Evolutionary conservation across 2,888 invertebrate genomes (phyloP), one percentile per base, ranked within the genome.

Genomic region (Caenorhabditis sp.): DNA sequence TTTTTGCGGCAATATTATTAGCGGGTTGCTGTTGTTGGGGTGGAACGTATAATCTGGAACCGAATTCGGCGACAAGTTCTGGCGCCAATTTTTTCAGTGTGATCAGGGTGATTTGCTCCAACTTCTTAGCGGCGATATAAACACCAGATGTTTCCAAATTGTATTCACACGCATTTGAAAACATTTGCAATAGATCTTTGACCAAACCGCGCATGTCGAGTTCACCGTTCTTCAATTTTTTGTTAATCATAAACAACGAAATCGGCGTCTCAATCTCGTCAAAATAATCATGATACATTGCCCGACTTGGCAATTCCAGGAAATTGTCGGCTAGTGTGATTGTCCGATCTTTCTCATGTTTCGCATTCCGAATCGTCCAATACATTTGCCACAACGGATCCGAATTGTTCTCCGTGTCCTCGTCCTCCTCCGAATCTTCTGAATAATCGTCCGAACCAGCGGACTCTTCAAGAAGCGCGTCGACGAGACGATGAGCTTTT

Each of bases 261-360:
- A 99, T 93, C 0, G 99, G 97, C 86, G 94, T 93, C 88, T 95
- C 94, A 62, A 99, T 97, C 88, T 95, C 94, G 83, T 94, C 93
- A 89, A 96, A 99, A 89, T 99, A 99, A 89, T 97, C 97, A 0
- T 97, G 95, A 90, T 97, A 96, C 79, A 93, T 43, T 66, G 62
- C 88, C 85, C 88, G 88, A 8, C 94, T 94, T 0, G 97, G 97
- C 67, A 99, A 90, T 85, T 94, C 93, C 92, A 94, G 93, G 89
- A 97, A 94, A 0, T 95, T 94, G 86, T 96, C 95, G 27, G 94
- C 93, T 86, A 96, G 90, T n/a, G 92, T 91, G 1, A 92, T 91
- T n/a, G 67, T 61, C 55, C 77, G 65, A 71, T 84, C 69, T 57
- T 78, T 68, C 43, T 79, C 81, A 55, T 81, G 65, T 5, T 79